Percentiles rank a stretch among this genome's conserved stretches.
Conservation (phyloP, 2,797 vertebrate species). For the Synanceia verrucosa region DNA sequence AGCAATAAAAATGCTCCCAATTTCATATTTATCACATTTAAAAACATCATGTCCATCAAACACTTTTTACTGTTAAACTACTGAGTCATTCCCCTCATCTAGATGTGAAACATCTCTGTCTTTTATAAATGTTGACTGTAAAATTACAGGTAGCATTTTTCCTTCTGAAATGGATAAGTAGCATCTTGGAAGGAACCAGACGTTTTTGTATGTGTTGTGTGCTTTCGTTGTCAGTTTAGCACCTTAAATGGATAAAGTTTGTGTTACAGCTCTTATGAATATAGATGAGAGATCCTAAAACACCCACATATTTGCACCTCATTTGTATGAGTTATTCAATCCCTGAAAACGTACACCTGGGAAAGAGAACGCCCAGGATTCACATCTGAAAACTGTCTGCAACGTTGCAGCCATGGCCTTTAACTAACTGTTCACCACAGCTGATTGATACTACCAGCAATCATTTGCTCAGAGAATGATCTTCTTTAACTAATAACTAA, state of each 20-base stretch:
- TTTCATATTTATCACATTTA: too few species aligned
- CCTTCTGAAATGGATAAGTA: slow-evolving; percentile 18
- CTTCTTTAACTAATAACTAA: not conserved
- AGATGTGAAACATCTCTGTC: not conserved
- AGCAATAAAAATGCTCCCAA: too few species aligned
- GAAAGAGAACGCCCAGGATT: slow-evolving; percentile 24
- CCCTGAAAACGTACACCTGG: slow-evolving; percentile 41
- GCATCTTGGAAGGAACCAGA: slow-evolving; percentile 20
- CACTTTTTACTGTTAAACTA: not conserved
- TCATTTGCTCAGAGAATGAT: not conserved
- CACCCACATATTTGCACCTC: slow-evolving; percentile 66
- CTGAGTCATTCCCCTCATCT: not conserved
- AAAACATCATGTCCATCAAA: not conserved
- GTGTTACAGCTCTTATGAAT: slow-evolving; percentile 52
- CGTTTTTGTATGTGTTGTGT: slow-evolving; percentile 14
- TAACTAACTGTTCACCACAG: not conserved
- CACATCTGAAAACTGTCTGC: not conserved
- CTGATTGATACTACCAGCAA: not conserved
- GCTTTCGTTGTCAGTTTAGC: slow-evolving; percentile 35
- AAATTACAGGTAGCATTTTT: slow-evolving; percentile 23
- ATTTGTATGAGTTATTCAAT: slow-evolving; percentile 43
- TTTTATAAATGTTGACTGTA: slow-evolving; percentile 3
- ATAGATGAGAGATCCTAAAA: slow-evolving; percentile 62
- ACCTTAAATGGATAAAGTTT: slow-evolving; percentile 56
- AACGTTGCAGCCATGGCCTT: not conserved